Evolutionary conservation across 2,888 invertebrate genomes (phyloP), one percentile per base, ranked within the genome.

Genomic region (Acleris laterana): DNA sequence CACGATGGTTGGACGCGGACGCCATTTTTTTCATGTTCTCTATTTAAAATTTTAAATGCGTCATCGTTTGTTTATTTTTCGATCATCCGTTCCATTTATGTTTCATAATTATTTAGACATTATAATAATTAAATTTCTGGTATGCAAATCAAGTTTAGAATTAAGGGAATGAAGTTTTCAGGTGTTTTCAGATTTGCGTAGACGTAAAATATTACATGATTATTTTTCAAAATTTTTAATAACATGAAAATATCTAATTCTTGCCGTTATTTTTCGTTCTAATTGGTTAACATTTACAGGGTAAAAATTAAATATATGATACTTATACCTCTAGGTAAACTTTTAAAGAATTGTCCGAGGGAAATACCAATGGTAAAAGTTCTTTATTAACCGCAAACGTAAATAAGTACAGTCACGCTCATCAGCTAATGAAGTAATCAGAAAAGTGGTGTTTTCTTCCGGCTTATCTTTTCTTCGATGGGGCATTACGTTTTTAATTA

Each of bases 341-440:
- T 19, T 19, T 44, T 16, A 44, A 44, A 44, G 19, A 44, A 56
- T 6, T 22, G 56, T 44, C 17, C 25, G 7, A 51, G n/a, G 46
- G 25, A 49, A 48, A 46, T 59, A 48, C 20, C 58, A 32, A 28
- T 48, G 22, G 13, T 49, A 49, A 28, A 28, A 48, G 28, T 19
- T 68, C 66, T 66, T 69, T 59, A 67, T 68, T 69, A 70, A 69
- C 63, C 63, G 69, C 57, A 68, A 49, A 70, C 69, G 64, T 68
- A 60, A 70, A 68, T 68, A 67, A 63, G 55, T 65, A 71, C 72
- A 72, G 75, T 76, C 74, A 74, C 71, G 73, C 86, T 89, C 90
- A 93, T 93, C 93, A 93, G 84, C 92, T 93, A 93, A 92, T 93
- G 93, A 90, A 90, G 88, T 90, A 90, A 92, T 93, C 90, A 91